phyloP scores from a whole-genome alignment of 2,888 invertebrate genomes.

The Ochropacha duplaris region DNA sequence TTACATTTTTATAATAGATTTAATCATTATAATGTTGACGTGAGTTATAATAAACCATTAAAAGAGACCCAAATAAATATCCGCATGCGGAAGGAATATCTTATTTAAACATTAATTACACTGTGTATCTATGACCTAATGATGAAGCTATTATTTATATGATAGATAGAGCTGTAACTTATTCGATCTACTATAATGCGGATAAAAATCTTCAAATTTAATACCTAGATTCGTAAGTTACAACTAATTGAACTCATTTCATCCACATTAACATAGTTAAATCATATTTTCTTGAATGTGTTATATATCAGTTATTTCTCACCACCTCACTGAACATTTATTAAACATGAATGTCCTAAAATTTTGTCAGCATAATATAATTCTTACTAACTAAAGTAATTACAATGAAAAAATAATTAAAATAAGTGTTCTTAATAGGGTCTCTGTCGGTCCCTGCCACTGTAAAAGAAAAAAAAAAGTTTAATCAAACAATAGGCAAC shows the following conservation, averaged over 20 bases:
- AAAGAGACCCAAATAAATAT: neutral
- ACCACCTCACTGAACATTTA: neutral
- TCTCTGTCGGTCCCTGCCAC: slow-evolving; percentile 77
- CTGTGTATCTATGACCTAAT: neutral
- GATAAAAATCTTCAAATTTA: neutral
- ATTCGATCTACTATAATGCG: neutral
- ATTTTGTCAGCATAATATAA: slow-evolving; percentile 34
- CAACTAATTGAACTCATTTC: neutral
- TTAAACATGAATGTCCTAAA: slow-evolving; percentile 13
- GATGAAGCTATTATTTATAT: neutral
- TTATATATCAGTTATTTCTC: neutral
- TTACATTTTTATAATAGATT: neutral
- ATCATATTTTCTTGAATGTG: neutral
- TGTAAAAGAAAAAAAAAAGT: slow-evolving; percentile 54
- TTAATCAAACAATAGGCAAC: no score
- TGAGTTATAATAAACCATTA: neutral
- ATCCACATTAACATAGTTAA: neutral
- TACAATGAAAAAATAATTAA: slow-evolving; percentile 8
- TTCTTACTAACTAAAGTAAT: slow-evolving; percentile 23
- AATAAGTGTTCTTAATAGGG: slow-evolving; percentile 33
- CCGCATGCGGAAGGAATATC: neutral
- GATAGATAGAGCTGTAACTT: neutral
- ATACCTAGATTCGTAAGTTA: no score
- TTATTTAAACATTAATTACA: neutral
- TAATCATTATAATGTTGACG: neutral